A percentile compares a stretch with the other conserved stretches of the same genome.
phyloP scores from a whole-genome alignment of 1,140 invertebrate genomes.

The Drosophila ogumai region DNA sequence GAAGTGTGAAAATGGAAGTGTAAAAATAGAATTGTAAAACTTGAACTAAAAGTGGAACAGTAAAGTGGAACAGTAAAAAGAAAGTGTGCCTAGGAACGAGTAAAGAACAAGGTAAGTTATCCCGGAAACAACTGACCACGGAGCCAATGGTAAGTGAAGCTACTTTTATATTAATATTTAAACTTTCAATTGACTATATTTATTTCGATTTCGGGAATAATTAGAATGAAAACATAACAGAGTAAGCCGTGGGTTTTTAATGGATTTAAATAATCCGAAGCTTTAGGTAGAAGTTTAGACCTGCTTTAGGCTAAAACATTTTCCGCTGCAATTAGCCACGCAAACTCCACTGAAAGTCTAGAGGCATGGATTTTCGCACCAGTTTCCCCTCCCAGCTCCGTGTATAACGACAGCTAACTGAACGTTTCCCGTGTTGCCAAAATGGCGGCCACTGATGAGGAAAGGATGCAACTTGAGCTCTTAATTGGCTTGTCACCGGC shows the following conservation, averaged over 20 bases:
- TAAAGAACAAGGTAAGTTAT: no score
- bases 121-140: no score
- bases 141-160: not conserved
- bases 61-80: no score
- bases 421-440: slow-evolving; percentile 4
- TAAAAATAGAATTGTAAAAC: no score
- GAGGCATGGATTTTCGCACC: slow-evolving; percentile 1
- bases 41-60: no score
- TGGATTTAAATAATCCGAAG: not conserved
- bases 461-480: slow-evolving; percentile 31
- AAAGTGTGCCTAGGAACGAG: no score
- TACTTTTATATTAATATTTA: not conserved
- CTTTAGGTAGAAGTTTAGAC: not conserved
- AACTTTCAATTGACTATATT: no score
- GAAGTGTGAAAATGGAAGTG: no score
- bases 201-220: no score
- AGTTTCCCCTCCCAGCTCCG: not conserved
- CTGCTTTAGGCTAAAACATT: slow-evolving; percentile 1
- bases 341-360: not conserved
- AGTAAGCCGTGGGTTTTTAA: no score
- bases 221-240: no score
- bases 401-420: not conserved
- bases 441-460: slow-evolving; percentile 8
- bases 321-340: slow-evolving; percentile 2
- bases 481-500: slow-evolving; percentile 50